Evolutionary conservation across 1,140 invertebrate genomes (phyloP).

Genomic region (Drosophila jambulina): DNA sequence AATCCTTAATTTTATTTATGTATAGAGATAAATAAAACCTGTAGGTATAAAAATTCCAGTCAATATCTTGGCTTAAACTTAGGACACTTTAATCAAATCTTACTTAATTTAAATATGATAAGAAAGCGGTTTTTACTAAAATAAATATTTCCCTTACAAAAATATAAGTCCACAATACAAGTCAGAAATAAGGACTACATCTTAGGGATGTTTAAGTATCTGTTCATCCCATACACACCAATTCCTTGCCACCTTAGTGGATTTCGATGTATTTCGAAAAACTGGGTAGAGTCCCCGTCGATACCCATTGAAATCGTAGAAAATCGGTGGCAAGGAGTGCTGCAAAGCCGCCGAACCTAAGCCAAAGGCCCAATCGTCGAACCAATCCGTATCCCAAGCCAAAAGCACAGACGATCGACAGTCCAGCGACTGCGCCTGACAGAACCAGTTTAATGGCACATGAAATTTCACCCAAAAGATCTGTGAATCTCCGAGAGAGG

Average conservation of each 20-base stretch:
- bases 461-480: constrained; percentile 80
- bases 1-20: background rate
- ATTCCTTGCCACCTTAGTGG: no score
- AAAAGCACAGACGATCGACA: constrained; percentile 36
- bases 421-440: constrained; percentile 38
- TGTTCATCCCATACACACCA: background rate
- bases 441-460: constrained; percentile 83
- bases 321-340: constrained; percentile 20
- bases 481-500: constrained; percentile 60
- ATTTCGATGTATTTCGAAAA: no score
- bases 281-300: background rate
- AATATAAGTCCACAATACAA: no score
- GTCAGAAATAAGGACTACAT: background rate
- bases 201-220: background rate
- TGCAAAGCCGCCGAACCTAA: constrained; percentile 8
- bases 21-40: background rate
- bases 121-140: no score
- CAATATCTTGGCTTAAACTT: background rate
- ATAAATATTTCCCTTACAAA: background rate
- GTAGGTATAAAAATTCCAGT: background rate
- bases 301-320: background rate
- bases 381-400: constrained; percentile 2
- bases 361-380: constrained; percentile 10
- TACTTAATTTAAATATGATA: no score
- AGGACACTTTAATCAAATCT: background rate